Base-by-base conservation (phyloP, 2,113 vertebrate genomes). In the Carassius carassius region DNA sequence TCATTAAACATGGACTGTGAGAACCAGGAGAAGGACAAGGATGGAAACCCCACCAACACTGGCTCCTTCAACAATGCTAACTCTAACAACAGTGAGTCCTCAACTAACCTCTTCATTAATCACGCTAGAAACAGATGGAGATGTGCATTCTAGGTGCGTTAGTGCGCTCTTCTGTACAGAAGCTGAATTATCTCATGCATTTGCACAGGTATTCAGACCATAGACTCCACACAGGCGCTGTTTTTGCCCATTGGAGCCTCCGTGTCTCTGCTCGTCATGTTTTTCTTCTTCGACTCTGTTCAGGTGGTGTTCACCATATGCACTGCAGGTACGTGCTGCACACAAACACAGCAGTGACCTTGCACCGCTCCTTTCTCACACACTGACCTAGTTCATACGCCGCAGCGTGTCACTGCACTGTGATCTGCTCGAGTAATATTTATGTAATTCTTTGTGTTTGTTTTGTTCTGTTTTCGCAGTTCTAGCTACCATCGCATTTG, bases 1-100 rank as follows among this genome's bases (percentile, higher is more conserved):
- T 99, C 98, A 90, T 96, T 99, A 93, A 99, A 99, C 91, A 99
- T 99, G 98, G 98, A 99, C 93, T 99, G 98, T 93, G 98, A 99
- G 94, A 99, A 99, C 93, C 98, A 99, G 95, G 98, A 99, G 90
- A 99, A 99, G 88, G 98, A 99, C 91, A 99, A 99, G 89, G 98
- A 99, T 86, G 96, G 89, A 44, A 97, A 94, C 93, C 94, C 93
- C 32, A 17, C 93, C 1, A 63, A 94, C 80, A 11, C 88, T 0
- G 95, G 95, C 83, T 91, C 96, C 82, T 99, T 99, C 91, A 98
- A 95, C 90, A 96, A 96, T 93, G 94, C 93, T 93, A 97, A 95
- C 94, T 95, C 97, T 91, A 99, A 96, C 95, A 99, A 98, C 95
- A 99, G 98, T 85, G 65, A 74, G 60, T 56, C 3, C 32, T 25